Percentiles rank a stretch among this genome's conserved stretches.
Conservation (phyloP, 2,888 invertebrate genomes). For the Pristionchus mayeri region DNA sequence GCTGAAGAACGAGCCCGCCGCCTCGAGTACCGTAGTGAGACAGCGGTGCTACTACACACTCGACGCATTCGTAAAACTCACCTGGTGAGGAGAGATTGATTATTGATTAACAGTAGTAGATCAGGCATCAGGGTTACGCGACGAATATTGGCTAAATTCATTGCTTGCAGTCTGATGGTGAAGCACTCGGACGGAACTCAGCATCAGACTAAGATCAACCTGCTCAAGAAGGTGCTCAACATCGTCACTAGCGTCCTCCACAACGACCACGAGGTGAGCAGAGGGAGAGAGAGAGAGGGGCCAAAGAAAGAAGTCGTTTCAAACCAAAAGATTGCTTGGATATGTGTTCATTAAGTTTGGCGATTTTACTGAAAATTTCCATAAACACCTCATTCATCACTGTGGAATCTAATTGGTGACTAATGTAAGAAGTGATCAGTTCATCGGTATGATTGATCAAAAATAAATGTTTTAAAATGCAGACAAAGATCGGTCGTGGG, state of each 20-base stretch:
- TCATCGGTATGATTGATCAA: no score
- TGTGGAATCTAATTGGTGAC: no score
- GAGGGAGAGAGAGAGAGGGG: no score
- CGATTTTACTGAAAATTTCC: no score
- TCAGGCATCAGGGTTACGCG: neutral
- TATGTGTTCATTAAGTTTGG: no score
- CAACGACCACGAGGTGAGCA: constrained; percentile 90
- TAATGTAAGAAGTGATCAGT: no score
- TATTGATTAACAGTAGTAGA: no score
- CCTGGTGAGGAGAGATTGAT: constrained; percentile 59
- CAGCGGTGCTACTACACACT: constrained; percentile 95
- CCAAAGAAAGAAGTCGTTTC: no score
- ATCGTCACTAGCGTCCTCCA: constrained; percentile 95
- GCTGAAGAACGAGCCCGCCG: constrained; percentile 58
- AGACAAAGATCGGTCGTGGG: constrained; percentile 80
- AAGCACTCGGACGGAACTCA: constrained; percentile 89
- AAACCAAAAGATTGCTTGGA: neutral
- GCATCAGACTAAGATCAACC: constrained; percentile 94
- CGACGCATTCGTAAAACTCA: constrained; percentile 74
- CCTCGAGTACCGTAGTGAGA: constrained; percentile 81
- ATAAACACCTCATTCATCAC: no score
- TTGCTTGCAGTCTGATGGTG: constrained; percentile 80
- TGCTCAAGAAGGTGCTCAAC: constrained; percentile 93
- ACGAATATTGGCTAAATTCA: neutral
- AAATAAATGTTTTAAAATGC: no score